Evolutionary conservation across 2,888 invertebrate species (phyloP).

Genomic region (Oscheius myriophilus): DNA sequence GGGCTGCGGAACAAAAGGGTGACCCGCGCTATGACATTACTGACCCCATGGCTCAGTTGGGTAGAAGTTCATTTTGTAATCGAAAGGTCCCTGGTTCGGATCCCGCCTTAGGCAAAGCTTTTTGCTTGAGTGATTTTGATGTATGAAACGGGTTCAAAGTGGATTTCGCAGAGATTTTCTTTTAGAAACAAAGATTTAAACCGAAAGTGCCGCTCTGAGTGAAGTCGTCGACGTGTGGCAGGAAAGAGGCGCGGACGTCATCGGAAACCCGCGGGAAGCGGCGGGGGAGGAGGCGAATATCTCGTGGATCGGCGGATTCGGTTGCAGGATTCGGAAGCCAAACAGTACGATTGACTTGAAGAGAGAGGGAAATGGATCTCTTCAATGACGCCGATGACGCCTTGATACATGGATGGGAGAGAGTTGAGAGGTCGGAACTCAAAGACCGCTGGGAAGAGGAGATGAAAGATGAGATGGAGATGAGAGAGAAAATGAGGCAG

Average conservation of each 20-base stretch:
- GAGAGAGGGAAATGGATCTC: background rate
- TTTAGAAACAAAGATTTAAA: background rate
- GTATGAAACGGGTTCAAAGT: too few species aligned
- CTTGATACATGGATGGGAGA: too few species aligned
- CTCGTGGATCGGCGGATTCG: background rate
- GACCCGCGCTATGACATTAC: too few species aligned
- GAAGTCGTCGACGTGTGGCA: constrained; percentile 14
- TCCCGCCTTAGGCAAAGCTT: too few species aligned
- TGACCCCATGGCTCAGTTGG: too few species aligned
- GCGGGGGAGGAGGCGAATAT: constrained; percentile 19
- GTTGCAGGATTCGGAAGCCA: background rate
- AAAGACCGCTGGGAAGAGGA: too few species aligned
- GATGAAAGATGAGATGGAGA: background rate
- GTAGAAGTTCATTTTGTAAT: too few species aligned
- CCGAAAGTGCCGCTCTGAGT: background rate
- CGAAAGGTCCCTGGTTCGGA: too few species aligned
- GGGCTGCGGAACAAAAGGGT: too few species aligned
- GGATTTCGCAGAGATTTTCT: background rate
- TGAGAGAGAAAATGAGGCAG: constrained; percentile 3
- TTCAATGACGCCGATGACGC: background rate
- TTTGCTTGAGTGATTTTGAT: too few species aligned
- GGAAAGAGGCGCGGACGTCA: constrained; percentile 16
- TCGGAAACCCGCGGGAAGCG: constrained; percentile 27
- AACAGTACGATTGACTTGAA: background rate
- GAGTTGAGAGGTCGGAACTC: too few species aligned